Conservation (phyloP, 2,797 vertebrate species). For the Heterohyrax brucei region DNA sequence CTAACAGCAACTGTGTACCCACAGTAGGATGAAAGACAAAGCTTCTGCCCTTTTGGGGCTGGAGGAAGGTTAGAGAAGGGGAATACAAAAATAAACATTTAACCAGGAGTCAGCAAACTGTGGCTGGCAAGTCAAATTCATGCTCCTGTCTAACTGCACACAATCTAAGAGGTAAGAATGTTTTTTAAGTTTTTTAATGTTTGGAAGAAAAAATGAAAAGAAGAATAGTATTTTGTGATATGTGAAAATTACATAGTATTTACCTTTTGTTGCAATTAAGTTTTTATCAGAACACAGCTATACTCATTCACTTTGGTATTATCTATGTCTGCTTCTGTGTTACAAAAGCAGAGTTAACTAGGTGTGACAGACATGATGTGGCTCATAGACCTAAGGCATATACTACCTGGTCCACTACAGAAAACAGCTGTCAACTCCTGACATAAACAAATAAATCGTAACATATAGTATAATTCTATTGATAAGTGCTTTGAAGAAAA, state of each 20-base stretch:
- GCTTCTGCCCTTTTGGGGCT: slow-evolving; percentile 56
- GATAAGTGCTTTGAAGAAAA: slow-evolving; percentile 38
- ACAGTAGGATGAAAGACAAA: background rate
- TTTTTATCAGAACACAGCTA: too few relatives aligned
- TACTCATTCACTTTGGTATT: too few relatives aligned
- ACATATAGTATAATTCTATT: background rate
- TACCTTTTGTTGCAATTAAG: background rate
- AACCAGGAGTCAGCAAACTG: background rate
- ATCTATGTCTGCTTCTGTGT: too few relatives aligned
- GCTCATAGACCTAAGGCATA: background rate
- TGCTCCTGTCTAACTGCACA: background rate
- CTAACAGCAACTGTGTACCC: background rate
- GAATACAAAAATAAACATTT: slow-evolving; percentile 51
- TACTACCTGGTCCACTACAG: too few relatives aligned
- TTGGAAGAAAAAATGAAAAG: background rate
- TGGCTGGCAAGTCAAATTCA: background rate
- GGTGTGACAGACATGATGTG: too few relatives aligned
- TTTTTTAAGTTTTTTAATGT: slow-evolving; percentile 1
- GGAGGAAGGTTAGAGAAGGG: background rate
- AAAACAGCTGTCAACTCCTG: too few relatives aligned
- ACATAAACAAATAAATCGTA: too few relatives aligned
- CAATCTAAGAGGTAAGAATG: background rate
- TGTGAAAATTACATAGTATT: slow-evolving; percentile 47
- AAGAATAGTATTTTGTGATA: slow-evolving; percentile 33
- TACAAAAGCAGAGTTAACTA: too few relatives aligned